Evolutionary conservation across 2,113 vertebrate genomes (phyloP), one percentile per base, ranked within the genome.

Genomic region (Strigops habroptila): DNA sequence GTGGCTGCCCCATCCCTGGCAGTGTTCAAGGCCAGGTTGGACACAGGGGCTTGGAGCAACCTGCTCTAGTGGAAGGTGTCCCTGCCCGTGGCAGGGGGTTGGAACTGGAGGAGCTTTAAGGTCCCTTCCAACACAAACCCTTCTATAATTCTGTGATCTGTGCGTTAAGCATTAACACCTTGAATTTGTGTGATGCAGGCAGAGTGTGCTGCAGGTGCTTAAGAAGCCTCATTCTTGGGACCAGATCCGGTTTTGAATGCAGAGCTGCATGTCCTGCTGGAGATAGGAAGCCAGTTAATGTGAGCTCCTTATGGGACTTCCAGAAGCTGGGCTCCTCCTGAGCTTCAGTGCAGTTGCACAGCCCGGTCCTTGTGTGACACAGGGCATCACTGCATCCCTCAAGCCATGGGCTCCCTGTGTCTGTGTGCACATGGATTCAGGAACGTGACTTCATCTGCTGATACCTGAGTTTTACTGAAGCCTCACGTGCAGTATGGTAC

Each of bases 381-480:
- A 8, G 37, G 9, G 44, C 28, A 13, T 41, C 22, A 0, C 60
- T 6, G 41, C 18, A 5, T 16, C 41, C n/a, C 18, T 10, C 9
- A 5, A 10, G n/a, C 16, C 62, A 1, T 24, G 13, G 25, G 9
- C 18, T 70, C 7, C 1, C 43, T 30, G 0, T 8, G 25, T 21
- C 53, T 35, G 11, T 10, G 3, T 6, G 63, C 9, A 1, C 41
- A 0, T 6, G 53, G 39, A 4, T 28, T 39, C 31, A 5, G 0
- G 4, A 17, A 3, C 10, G 1, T 13, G 6, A 4, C 37, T 12
- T 14, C 0, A 27, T 25, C 15, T 27, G 10, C 37, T 0, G 0
- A 6, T 16, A 30, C 3, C 55, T 71, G 14, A 2, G 8, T 12
- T 74, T 21, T 43, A 1, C 7, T 9, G 41, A 30, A n/a, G 12